Evolutionary conservation across 2,888 invertebrate species (phyloP), one percentile per base, ranked within the genome.

Genomic region (Apodemia mormo): DNA sequence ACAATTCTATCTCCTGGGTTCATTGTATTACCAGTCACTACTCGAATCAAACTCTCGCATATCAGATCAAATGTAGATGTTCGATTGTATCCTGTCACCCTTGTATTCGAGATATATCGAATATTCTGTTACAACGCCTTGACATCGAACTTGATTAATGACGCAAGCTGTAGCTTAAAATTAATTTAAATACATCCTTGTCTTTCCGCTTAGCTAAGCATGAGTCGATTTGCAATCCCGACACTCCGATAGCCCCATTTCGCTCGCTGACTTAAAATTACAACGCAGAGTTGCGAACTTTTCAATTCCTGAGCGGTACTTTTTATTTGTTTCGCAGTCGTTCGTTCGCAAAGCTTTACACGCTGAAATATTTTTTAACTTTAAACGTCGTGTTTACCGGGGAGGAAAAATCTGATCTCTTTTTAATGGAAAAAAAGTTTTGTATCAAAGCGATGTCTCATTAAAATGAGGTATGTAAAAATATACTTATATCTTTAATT

Each of bases 171-270:
- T 49, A 54, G 54, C 30, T 67, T n/a, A 40, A 65, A 61, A 68
- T 68, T 54, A 52, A 65, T 65, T 65, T 69, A 69, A 56, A 65
- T 65, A 56, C 87, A 86, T 87, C 86, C 85, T 88, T 88, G 89
- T 87, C 86, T 90, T 87, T 88, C 84, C 83, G 78, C 88, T 88
- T 80, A 76, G 82, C 79, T 81, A 81, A 87, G 86, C 86, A 82
- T 82, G 81, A 88, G 82, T 81, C 86, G 90, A 90, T 90, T 88
- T 85, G 82, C 86, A 85, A 89, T 89, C 88, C 82, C 84, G 82
- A 87, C 88, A 85, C 86, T 83, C 81, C 82, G 84, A 83, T 88
- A 86, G 83, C 82, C 84, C 77, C 82, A 81, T 82, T 85, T 85
- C 82, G 84, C 86, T 87, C 84, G 78, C 80, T 81, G 85, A 84